Conservation (phyloP, 2,113 vertebrate genomes). For the Eolophus roseicapilla region DNA sequence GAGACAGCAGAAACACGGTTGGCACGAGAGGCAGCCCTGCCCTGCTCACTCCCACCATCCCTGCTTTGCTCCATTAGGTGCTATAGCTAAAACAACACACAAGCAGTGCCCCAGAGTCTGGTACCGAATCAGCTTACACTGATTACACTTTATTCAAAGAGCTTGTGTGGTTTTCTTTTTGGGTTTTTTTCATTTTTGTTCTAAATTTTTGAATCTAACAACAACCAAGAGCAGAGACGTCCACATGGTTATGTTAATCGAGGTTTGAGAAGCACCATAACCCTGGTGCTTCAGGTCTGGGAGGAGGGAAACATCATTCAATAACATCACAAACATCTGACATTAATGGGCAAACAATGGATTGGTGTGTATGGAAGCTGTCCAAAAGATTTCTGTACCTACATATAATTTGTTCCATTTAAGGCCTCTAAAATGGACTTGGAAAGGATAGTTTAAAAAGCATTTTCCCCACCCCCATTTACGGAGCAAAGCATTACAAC, state of each 20-base stretch:
- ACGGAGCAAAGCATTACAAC: background rate
- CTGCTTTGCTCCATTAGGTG: background rate
- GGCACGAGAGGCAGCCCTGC: background rate
- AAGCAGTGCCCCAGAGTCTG: background rate
- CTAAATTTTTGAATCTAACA: background rate
- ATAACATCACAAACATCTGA: background rate
- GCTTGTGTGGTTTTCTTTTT: background rate
- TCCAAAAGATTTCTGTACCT: background rate
- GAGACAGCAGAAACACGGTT: background rate
- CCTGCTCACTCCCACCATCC: background rate
- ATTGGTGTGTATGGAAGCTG: background rate
- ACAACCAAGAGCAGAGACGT: background rate
- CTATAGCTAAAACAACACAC: background rate
- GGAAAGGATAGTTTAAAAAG: background rate
- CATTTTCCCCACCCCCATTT: background rate
- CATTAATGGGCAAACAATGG: background rate
- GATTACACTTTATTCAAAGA: background rate
- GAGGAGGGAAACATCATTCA: background rate
- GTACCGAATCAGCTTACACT: background rate
- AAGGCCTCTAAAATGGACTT: background rate
- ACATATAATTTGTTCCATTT: background rate
- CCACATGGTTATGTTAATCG: background rate
- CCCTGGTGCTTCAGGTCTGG: background rate
- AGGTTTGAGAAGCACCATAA: background rate
- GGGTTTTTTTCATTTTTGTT: background rate